A percentile compares a stretch with the other conserved stretches of the same genome.
Evolutionary conservation across 2,113 vertebrate genomes (phyloP).

Genomic region (Edolisoma coerulescens): DNA sequence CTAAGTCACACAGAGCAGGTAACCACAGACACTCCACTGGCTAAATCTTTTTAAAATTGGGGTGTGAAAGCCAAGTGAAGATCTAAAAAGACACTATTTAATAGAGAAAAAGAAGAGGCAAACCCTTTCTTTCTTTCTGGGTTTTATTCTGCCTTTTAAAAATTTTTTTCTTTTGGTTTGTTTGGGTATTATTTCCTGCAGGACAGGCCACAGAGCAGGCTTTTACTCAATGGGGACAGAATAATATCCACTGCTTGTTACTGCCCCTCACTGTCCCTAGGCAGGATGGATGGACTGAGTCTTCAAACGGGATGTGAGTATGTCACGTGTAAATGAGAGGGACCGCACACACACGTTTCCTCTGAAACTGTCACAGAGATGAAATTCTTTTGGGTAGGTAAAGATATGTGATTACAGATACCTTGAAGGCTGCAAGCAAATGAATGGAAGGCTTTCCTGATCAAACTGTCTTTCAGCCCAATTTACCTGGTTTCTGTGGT

Average conservation of each 20-base stretch:
- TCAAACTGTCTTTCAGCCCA: not conserved
- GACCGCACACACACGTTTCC: not conserved
- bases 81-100: not conserved
- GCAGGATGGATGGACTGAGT: not conserved
- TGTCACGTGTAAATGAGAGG: not conserved
- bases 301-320: not conserved
- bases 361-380: not conserved
- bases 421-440: not conserved
- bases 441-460: not conserved
- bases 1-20: not conserved
- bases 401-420: not conserved
- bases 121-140: not conserved
- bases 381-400: not conserved
- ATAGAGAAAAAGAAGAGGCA: not conserved
- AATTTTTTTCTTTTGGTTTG: not conserved
- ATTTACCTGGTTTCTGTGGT: not conserved
- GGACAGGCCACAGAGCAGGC: not conserved
- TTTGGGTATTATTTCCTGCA: not conserved
- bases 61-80: not conserved
- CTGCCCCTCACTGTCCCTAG: not conserved
- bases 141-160: not conserved
- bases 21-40: not conserved
- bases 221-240: not conserved
- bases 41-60: not conserved
- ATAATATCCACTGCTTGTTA: not conserved